Evolutionary conservation across 2,797 vertebrate genomes (phyloP).

Genomic region (Pseudomugil gertrudae): DNA sequence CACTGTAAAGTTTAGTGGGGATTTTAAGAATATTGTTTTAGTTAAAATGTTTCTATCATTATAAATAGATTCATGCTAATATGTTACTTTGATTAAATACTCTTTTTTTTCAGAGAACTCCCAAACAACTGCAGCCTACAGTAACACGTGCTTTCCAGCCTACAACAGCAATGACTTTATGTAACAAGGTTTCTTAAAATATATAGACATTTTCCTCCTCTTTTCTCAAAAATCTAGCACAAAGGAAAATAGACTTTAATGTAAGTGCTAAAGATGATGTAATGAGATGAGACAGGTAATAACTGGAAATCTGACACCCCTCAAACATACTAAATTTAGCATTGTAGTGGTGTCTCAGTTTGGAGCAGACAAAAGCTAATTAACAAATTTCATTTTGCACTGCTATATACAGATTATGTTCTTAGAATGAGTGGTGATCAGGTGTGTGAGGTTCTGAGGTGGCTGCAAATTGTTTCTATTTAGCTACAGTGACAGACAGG

Average conservation of each 20-base stretch:
- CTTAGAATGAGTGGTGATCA: slow-evolving; percentile 16
- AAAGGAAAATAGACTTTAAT: background rate
- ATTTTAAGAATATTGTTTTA: background rate
- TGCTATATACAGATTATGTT: slow-evolving; percentile 31
- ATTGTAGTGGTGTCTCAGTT: slow-evolving; percentile 1
- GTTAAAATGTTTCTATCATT: background rate
- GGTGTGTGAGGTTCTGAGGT: slow-evolving; percentile 41
- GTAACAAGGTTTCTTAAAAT: background rate
- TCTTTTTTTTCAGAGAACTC: background rate
- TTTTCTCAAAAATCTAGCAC: background rate
- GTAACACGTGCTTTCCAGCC: background rate
- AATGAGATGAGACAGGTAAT: background rate
- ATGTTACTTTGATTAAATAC: background rate
- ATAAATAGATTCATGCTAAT: background rate
- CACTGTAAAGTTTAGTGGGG: background rate
- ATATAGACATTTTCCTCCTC: background rate
- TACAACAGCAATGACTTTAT: background rate
- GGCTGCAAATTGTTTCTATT: slow-evolving; percentile 29
- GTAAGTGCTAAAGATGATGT: background rate
- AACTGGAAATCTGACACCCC: background rate
- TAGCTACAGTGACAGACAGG: slow-evolving; percentile 26
- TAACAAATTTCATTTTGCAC: slow-evolving; percentile 43
- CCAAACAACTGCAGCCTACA: background rate
- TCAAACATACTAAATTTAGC: background rate
- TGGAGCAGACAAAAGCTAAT: slow-evolving; percentile 39